Conservation (phyloP, 2,113 vertebrate genomes). For the Sylvietta virens region DNA sequence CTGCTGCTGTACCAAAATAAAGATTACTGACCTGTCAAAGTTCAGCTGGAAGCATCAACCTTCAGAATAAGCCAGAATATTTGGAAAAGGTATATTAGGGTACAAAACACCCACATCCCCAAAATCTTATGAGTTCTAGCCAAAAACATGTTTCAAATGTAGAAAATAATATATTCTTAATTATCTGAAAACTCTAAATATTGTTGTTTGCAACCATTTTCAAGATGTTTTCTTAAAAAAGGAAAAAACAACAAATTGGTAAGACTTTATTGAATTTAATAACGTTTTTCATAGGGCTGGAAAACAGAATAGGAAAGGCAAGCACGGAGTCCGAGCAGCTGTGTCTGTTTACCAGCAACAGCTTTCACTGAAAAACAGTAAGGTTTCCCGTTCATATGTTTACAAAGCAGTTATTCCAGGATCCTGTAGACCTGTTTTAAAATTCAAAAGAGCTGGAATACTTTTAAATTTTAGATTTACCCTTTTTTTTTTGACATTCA, state of each 20-base stretch:
- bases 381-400: neutral
- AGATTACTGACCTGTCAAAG: neutral
- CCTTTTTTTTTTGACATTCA: neutral
- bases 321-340: neutral
- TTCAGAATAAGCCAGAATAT: neutral
- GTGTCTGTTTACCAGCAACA: neutral
- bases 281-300: neutral
- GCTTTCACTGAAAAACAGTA: neutral
- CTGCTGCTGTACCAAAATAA: neutral
- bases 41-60: neutral
- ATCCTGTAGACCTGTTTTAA: neutral
- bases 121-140: neutral
- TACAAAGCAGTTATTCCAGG: neutral
- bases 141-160: neutral
- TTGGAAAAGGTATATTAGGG: neutral
- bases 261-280: neutral
- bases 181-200: neutral
- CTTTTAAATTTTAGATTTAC: neutral
- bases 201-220: neutral
- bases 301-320: neutral
- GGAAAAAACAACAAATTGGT: neutral
- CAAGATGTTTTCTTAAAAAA: neutral
- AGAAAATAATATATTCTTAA: neutral
- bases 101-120: neutral
- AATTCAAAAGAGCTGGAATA: neutral